Evolutionary conservation across 2,797 vertebrate species (phyloP), one percentile per base, ranked within the genome.

Genomic region (Oryzias dopingdopingensis): DNA sequence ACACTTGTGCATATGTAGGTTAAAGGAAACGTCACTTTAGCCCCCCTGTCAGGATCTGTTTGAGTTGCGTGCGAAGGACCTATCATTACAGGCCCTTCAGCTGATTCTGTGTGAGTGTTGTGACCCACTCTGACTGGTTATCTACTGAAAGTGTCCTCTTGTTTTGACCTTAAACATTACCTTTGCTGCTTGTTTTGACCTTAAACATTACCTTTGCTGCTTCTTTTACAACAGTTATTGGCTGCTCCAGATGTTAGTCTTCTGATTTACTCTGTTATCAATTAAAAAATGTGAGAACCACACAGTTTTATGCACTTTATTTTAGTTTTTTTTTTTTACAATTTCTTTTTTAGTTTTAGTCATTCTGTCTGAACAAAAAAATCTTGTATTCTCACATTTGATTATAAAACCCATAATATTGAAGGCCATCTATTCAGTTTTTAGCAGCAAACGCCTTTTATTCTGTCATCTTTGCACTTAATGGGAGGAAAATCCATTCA

Each of bases 51-150:
- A 48, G 70, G 42, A 26, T 3, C 14, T 71, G 67, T 54, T 64
- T 54, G 44, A 58, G 50, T 43, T 80, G 81, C 82, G 67, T 86
- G 85, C 69, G 56, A 70, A 67, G 29, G 50, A 50, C 60, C 40
- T 67, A 76, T 62, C 59, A 69, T 69, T 63, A 56, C 23, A 4
- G 16, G 44, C 42, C 32, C 47, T 58, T 79, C 49, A 66, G 64
- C 67, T 69, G 52, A 72, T 68, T 78, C 67, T 67, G 29, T 61
- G 52, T 49, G 56, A 61, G 54, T 20, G 18, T 50, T 41, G 41
- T 50, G 62, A 72, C 63, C 73, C 52, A 59, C 22, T 50, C 41
- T 68, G 66, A 77, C 67, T 64, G 37, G 53, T 72, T 75, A 69
- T 82, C 76, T 76, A 51, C 48, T 15, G 76, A 59, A 62, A 67